Evolutionary conservation across 92 coral and sea anemone genomes (phyloP).

Genomic region (Palythoa heliodiscus): DNA sequence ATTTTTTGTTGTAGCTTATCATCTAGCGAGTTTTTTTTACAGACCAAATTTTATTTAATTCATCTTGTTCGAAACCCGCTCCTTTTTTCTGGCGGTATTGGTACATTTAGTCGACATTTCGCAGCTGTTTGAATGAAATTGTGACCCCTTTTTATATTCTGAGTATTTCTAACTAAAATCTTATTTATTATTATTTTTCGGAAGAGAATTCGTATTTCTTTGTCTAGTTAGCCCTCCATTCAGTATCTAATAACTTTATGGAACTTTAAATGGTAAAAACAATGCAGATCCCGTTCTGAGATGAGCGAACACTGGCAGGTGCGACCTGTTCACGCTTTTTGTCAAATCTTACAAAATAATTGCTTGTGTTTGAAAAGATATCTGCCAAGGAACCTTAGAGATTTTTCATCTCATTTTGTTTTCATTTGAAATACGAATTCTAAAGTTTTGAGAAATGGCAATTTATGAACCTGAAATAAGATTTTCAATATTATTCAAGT

Average conservation of each 20-base stretch:
- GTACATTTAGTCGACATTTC: not conserved
- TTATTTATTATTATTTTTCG: not conserved
- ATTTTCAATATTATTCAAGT: not conserved
- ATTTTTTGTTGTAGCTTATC: not conserved
- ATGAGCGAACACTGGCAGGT: not conserved
- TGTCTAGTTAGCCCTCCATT: conserved; percentile 1
- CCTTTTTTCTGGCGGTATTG: not conserved
- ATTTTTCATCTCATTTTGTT: not conserved
- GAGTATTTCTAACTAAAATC: not conserved
- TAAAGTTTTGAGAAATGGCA: not conserved
- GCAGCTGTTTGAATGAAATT: conserved; percentile 8
- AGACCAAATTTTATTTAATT: not conserved
- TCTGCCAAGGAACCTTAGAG: not conserved
- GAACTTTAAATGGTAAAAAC: not conserved
- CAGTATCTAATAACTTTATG: not conserved
- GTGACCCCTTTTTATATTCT: not conserved
- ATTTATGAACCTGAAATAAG: not conserved
- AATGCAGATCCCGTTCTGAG: not conserved
- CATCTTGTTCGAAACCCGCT: not conserved
- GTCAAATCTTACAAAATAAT: not conserved
- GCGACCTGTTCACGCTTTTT: not conserved
- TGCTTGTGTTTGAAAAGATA: not conserved
- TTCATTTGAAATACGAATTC: not conserved
- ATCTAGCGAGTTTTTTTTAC: not conserved
- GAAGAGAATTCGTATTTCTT: conserved; percentile 3